phyloP scores from a whole-genome alignment of 1,140 invertebrate species.

The Orchestia grillus region DNA sequence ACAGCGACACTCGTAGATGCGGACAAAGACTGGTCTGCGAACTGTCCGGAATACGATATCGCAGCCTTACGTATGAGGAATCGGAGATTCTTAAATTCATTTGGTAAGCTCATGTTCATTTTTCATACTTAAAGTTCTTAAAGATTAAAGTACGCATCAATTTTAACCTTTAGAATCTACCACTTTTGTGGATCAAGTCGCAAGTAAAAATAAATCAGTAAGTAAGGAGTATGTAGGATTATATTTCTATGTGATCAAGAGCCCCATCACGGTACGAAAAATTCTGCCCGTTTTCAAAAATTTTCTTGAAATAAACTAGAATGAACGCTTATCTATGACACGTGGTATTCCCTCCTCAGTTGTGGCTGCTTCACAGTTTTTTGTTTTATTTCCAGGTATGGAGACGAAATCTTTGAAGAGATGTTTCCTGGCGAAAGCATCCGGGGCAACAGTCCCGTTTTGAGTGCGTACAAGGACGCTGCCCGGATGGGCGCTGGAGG shows the following conservation, averaged over 20 bases:
- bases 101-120: background rate
- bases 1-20: background rate
- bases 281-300: too few relatives aligned
- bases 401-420: constrained; percentile 8
- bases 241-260: too few relatives aligned
- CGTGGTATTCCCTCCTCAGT: too few relatives aligned
- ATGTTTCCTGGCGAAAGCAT: constrained; percentile 32
- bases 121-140: background rate
- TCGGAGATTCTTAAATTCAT: background rate
- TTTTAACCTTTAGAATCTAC: background rate
- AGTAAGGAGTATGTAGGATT: too few relatives aligned
- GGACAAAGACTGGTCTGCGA: constrained; percentile 5
- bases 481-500: background rate
- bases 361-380: background rate
- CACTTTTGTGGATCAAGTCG: background rate
- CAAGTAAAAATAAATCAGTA: too few relatives aligned
- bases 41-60: constrained; percentile 3
- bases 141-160: background rate
- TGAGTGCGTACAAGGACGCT: background rate
- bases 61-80: background rate
- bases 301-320: too few relatives aligned
- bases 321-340: too few relatives aligned
- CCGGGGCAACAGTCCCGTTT: background rate
- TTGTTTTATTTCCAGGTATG: background rate
- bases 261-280: too few relatives aligned